Evolutionary conservation across 2,113 vertebrate genomes (phyloP), one percentile per base, ranked within the genome.

Genomic region (Albula glossodonta): DNA sequence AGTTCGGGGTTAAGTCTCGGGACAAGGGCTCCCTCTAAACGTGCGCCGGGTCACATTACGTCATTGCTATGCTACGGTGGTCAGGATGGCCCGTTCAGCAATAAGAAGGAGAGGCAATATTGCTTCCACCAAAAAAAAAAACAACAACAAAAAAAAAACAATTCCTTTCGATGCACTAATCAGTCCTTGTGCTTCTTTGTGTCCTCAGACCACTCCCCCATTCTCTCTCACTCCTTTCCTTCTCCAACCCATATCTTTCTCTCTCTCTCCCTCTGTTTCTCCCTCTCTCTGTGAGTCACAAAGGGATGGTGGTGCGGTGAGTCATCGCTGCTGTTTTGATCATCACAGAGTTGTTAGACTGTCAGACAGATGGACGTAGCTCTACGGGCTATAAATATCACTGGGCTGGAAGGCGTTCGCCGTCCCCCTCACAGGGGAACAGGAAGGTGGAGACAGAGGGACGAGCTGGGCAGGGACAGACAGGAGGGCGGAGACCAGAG

Each of bases 311-410:
- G 50, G 51, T 81, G 80, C 80, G 25, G 41, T 86, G 85, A 86
- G 66, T 86, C 85, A 86, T 80, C 81, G 10, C 66, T 77, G 19
- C 66, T 51, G 85, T 81, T 51, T 50, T 51, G 78, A 86, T 48
- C 41, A 66, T 70, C 80, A 57, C 70, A 2, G 85, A 78, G 17
- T 86, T 63, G 63, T 31, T 66, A 53, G 41, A n/a, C 81, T 66
- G 63, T 82, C 80, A 83, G 66, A 83, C 85, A 56, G 81, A 86
- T 22, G 66, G 66, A 78, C 52, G 53, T 52, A 19, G 15, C 52
- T 60, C 66, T 31, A 25, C n/a, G 5, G 81, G 85, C 70, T 83
- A 83, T 78, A 83, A 86, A 86, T 83, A 86, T 22, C 66, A 9
- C 66, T 3, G 63, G 56, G 85, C 81, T 9, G 70, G 12, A 52